Base-by-base conservation (phyloP, 1,140 invertebrate genomes). In the Panagrolaimus sp. region DNA sequence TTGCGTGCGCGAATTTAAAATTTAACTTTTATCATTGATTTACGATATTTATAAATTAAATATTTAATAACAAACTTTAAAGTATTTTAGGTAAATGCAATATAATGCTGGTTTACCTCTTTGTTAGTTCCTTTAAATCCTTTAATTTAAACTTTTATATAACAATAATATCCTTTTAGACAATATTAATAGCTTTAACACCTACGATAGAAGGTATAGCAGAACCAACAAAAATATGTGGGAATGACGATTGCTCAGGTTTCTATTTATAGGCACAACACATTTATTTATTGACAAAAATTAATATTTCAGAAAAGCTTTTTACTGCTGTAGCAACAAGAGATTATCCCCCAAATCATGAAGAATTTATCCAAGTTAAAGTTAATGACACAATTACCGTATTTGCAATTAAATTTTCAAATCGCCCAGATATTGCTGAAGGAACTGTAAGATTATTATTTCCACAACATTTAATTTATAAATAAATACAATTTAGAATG, bases 221-320 rank as follows among this genome's bases (percentile, higher is more conserved):
- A 26, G 52, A 58, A 12, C 21, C 28, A 28, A 58, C 52, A 14
- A 58, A 58, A n/a, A 58, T 58, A 26, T 58, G 52, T n/a, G 52
- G 52, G 52, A 58, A 58, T 58, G 52, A 58, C 12, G 52, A 58
- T 58, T 58, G 52, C 52, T 58, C 52, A 58, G 52, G 52, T 58
- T 14, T 21, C 10, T 58, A n/a, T 12, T 28, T 0, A 2, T 24
- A 21, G 10, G 12, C 9, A 4, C 47, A n/a, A 48, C 5, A n/a
- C 3, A n/a, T 10, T 24, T 48, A n/a, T 48, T 21, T 58, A 26
- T n/a, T n/a, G n/a, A n/a, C n/a, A 52, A 21, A 58, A n/a, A 12
- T 58, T n/a, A n/a, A 21, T 12, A 21, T 58, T 58, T 5, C 8
- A 58, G 52, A 58, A n/a, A 28, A 26, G 12, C 17, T 58, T 12